Evolutionary conservation across 2,888 invertebrate genomes (phyloP).

Genomic region (Chorisops tibialis): DNA sequence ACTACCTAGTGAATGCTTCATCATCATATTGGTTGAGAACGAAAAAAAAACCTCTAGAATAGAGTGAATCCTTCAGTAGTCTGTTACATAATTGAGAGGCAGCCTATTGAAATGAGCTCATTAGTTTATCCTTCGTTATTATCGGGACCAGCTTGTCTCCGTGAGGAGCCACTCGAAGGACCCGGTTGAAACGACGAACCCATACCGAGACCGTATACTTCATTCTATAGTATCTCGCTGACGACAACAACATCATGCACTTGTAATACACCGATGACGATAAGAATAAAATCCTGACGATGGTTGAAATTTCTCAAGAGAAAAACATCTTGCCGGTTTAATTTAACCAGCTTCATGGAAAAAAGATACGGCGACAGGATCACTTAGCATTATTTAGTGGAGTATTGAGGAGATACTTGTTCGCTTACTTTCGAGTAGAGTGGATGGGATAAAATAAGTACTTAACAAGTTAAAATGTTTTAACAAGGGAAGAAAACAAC

Average conservation of each 20-base stretch:
- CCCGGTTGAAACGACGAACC: neutral
- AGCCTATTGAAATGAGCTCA: conserved; percentile 21
- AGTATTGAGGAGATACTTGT: too few relatives aligned
- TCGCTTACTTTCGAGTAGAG: neutral
- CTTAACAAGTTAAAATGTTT: conserved; percentile 21
- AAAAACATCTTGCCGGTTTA: too few relatives aligned
- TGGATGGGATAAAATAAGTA: conserved; percentile 9
- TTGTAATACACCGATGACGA: neutral
- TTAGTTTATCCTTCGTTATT: neutral
- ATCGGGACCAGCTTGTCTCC: neutral
- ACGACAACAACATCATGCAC: neutral
- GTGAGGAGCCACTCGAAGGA: neutral
- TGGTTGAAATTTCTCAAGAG: too few relatives aligned
- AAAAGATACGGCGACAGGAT: too few relatives aligned
- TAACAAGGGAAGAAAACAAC: conserved; percentile 7
- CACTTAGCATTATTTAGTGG: too few relatives aligned
- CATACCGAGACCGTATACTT: neutral
- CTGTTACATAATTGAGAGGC: conserved; percentile 19
- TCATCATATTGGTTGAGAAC: neutral
- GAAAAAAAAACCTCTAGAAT: too few relatives aligned
- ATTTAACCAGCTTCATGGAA: too few relatives aligned
- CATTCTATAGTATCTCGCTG: neutral
- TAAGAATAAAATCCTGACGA: too few relatives aligned
- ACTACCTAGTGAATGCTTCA: conserved; percentile 3
- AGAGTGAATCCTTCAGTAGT: conserved; percentile 4